Conservation (phyloP, 2,888 invertebrate species). For the Luffia ferchaultella region DNA sequence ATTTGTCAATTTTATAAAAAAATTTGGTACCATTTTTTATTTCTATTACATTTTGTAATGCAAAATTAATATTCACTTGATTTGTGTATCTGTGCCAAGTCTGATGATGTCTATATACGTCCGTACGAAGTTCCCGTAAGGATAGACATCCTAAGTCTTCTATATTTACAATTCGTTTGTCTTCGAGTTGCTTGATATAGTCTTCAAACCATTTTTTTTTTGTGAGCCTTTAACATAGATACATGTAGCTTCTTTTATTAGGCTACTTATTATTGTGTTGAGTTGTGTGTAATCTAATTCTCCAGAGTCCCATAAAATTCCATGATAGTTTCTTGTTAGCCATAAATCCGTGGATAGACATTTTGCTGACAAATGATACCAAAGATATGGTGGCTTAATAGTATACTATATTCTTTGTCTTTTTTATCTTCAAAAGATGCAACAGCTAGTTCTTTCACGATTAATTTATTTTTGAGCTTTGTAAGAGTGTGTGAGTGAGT, state of each 20-base stretch:
- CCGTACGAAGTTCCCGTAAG: not conserved
- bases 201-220: not conserved
- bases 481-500: not conserved
- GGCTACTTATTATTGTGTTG: not conserved
- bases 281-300: not conserved
- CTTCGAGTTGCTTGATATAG: not conserved
- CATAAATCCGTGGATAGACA: not conserved
- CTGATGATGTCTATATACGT: not conserved
- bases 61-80: not conserved
- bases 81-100: not conserved
- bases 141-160: not conserved
- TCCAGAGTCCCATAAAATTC: not conserved
- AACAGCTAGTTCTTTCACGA: not conserved
- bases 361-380: not conserved
- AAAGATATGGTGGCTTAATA: not conserved
- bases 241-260: not conserved
- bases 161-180: not conserved
- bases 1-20: not conserved
- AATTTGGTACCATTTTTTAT: not conserved
- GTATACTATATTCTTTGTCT: not conserved
- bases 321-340: not conserved
- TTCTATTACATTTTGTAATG: not conserved
- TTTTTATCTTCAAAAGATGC: not conserved
- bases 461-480: not conserved
- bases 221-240: not conserved